Evolutionary conservation across 2,888 invertebrate species (phyloP).

Genomic region (Andrena hattorfiana): DNA sequence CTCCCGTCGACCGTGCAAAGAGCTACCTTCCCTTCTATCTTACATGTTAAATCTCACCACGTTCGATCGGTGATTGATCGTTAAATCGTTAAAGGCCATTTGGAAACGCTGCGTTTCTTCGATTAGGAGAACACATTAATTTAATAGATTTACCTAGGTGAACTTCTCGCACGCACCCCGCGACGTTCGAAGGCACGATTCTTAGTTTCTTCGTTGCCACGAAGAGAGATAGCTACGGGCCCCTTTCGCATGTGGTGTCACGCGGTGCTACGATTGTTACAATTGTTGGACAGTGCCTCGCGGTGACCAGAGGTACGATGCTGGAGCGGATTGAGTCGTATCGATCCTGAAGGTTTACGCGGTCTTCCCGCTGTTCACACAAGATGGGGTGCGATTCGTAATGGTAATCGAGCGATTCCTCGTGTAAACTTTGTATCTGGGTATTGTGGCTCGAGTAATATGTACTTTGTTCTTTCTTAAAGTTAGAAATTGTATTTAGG

Average conservation of each 20-base stretch:
- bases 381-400: not conserved
- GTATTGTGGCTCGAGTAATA: too few relatives aligned
- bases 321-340: constrained; percentile 21
- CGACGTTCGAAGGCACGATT: constrained; percentile 79
- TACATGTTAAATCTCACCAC: constrained; percentile 60
- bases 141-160: constrained; percentile 72
- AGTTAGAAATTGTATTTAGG: too few relatives aligned
- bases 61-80: constrained; percentile 62
- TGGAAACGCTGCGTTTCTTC: constrained; percentile 72
- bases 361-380: constrained; percentile 60
- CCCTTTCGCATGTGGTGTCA: constrained; percentile 6
- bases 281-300: constrained; percentile 33
- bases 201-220: constrained; percentile 47
- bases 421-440: not conserved
- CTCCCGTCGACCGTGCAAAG: constrained; percentile 72
- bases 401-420: not conserved
- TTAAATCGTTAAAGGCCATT: constrained; percentile 73
- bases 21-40: constrained; percentile 61
- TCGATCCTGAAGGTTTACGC: constrained; percentile 8
- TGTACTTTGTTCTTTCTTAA: too few relatives aligned
- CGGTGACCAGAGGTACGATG: constrained; percentile 38
- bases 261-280: constrained; percentile 3
- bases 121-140: constrained; percentile 66
- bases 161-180: constrained; percentile 59
- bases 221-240: constrained; percentile 3